Evolutionary conservation across 2,797 vertebrate genomes (phyloP).

Genomic region (Alauda arvensis): DNA sequence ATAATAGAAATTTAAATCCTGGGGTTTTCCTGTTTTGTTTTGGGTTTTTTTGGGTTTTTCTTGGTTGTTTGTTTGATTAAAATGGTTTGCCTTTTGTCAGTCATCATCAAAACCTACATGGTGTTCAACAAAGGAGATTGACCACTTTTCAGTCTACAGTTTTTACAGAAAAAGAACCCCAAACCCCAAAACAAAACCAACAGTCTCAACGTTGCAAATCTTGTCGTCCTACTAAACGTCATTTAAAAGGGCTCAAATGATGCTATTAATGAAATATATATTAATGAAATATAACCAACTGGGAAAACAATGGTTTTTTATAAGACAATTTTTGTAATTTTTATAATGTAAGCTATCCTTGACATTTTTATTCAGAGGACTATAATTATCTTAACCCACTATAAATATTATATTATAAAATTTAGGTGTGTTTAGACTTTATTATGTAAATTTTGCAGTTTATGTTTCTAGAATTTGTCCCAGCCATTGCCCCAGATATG

Average conservation of each 20-base stretch:
- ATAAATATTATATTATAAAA: background rate
- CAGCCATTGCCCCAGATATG: background rate
- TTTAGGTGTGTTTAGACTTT: background rate
- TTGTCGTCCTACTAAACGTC: background rate
- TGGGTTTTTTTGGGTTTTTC: background rate
- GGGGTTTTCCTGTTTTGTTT: background rate
- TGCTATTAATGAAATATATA: background rate
- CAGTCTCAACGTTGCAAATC: background rate
- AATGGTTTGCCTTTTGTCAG: background rate
- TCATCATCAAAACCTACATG: background rate
- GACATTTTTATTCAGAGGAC: background rate
- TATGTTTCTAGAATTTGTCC: background rate
- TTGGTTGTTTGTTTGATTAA: background rate
- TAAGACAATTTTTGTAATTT: background rate
- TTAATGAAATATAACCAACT: background rate
- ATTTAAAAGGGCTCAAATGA: background rate
- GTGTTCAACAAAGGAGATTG: background rate
- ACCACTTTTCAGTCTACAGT: background rate
- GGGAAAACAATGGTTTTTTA: background rate
- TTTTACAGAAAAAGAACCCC: background rate
- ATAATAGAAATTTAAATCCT: background rate
- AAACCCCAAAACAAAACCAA: background rate
- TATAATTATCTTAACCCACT: background rate
- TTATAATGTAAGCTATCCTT: background rate
- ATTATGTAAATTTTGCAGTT: background rate